Percentiles rank a stretch among this genome's conserved stretches.
phyloP scores from a whole-genome alignment of 2,888 invertebrate genomes.

The Bombylius discolor region DNA sequence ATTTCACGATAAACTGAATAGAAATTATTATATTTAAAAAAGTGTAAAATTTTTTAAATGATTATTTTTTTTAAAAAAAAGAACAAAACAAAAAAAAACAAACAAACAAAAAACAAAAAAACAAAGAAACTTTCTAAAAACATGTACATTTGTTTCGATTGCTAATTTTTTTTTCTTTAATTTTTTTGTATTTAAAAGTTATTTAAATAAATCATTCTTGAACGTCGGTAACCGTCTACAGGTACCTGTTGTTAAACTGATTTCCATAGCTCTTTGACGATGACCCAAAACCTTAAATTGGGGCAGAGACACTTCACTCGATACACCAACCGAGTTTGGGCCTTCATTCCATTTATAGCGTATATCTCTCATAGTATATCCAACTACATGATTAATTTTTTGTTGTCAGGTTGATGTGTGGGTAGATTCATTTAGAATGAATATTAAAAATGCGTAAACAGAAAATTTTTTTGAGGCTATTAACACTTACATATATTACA shows the following conservation, averaged over 20 bases:
- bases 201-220: neutral
- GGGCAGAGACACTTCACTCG: slow-evolving; percentile 90
- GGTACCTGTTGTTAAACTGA: slow-evolving; percentile 92
- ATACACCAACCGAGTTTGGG: slow-evolving; percentile 87
- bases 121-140: no score
- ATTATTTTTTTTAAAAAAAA: no score
- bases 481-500: neutral
- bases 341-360: slow-evolving; percentile 96
- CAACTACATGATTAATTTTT: slow-evolving; percentile 48
- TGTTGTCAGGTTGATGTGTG: neutral
- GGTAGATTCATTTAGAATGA: slow-evolving; percentile 7
- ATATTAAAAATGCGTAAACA: slow-evolving; percentile 10
- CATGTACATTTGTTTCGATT: no score
- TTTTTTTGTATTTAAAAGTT: neutral
- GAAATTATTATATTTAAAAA: no score
- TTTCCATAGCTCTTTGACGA: slow-evolving; percentile 90
- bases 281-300: slow-evolving; percentile 97
- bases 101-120: no score
- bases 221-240: slow-evolving; percentile 41
- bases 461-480: slow-evolving; percentile 6
- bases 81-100: no score
- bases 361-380: slow-evolving; percentile 97
- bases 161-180: neutral
- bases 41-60: no score
- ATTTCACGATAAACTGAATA: no score